A percentile compares a stretch with the other conserved stretches of the same genome.
Conservation (phyloP, 2,888 invertebrate genomes). For the Cheiracanthium punctorium region DNA sequence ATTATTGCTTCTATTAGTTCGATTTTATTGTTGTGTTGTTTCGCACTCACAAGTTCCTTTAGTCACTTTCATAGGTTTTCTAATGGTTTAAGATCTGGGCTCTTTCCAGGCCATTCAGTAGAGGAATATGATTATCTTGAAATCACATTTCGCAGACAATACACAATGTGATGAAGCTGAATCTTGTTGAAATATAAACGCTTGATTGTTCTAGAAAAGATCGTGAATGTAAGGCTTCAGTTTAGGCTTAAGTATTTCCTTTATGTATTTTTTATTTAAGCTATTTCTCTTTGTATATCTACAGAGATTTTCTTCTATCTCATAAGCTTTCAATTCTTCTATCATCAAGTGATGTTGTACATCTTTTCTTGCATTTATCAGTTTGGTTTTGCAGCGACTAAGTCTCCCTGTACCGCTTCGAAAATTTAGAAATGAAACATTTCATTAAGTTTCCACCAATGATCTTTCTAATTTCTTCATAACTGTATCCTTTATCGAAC, state of each 20-base stretch:
- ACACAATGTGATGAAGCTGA: background rate
- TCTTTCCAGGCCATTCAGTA: slow-evolving; percentile 20
- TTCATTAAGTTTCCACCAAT: slow-evolving; percentile 16
- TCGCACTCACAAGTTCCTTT: background rate
- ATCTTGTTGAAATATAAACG: slow-evolving; percentile 25
- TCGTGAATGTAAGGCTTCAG: slow-evolving; percentile 1
- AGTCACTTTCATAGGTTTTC: slow-evolving; percentile 4
- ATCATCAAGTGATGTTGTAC: slow-evolving; percentile 7
- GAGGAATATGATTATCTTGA: slow-evolving; percentile 26
- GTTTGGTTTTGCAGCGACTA: slow-evolving; percentile 5
- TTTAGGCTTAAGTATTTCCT: too few species aligned
- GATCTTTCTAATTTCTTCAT: background rate
- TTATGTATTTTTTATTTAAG: too few species aligned
- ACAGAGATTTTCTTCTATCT: too few species aligned
- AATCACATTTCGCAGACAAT: background rate
- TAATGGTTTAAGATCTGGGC: slow-evolving; percentile 5
- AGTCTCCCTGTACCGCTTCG: slow-evolving; percentile 20
- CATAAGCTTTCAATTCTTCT: too few species aligned
- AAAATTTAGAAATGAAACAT: slow-evolving; percentile 13
- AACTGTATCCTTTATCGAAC: slow-evolving; percentile 1
- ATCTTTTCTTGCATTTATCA: background rate
- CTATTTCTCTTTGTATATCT: too few species aligned
- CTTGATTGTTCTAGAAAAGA: too few species aligned
- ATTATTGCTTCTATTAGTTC: slow-evolving; percentile 8
- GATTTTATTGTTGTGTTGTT: slow-evolving; percentile 20